These are phyloP conservation scores for Neotoxoptera formosana DNA, from an alignment of 1,140 invertebrate species.

Conservation along the genomic window DNA sequence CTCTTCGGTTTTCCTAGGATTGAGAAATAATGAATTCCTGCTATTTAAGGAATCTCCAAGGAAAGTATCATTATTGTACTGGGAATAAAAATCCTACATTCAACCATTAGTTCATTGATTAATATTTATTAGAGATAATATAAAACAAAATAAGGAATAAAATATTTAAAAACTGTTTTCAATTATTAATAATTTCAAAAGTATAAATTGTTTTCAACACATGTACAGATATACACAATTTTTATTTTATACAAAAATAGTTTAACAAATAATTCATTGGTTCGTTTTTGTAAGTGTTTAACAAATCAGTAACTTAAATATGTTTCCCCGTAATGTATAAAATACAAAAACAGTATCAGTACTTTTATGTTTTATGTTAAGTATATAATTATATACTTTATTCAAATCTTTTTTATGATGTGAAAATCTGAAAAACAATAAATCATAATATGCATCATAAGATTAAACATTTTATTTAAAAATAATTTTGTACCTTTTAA, in stretches of 20 bases:
- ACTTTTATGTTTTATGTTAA: conserved; percentile 62
- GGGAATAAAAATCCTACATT: background rate
- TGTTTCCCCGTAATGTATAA: conserved; percentile 62
- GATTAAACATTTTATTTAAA: background rate
- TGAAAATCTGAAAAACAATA: conserved; percentile 62
- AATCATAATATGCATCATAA: background rate
- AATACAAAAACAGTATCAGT: conserved; percentile 62
- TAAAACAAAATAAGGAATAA: background rate
- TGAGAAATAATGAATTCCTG: background rate
- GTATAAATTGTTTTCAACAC: background rate
- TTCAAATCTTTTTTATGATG: conserved; percentile 63
- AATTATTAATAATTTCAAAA: background rate
- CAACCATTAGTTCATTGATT: background rate
- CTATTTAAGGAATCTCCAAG: background rate
- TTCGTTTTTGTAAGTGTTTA: background rate
- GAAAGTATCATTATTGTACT: background rate
- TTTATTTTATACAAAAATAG: background rate
- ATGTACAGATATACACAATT: background rate
- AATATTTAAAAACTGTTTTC: background rate
- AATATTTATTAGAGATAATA: background rate
- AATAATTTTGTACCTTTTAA: conserved; percentile 64
- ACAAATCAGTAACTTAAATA: conserved; percentile 62
- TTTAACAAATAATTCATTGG: background rate
- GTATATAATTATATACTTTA: conserved; percentile 62
- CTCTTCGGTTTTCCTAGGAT: background rate